Conservation (phyloP, 2,797 vertebrate genomes). For the Macropus fuliginosus region DNA sequence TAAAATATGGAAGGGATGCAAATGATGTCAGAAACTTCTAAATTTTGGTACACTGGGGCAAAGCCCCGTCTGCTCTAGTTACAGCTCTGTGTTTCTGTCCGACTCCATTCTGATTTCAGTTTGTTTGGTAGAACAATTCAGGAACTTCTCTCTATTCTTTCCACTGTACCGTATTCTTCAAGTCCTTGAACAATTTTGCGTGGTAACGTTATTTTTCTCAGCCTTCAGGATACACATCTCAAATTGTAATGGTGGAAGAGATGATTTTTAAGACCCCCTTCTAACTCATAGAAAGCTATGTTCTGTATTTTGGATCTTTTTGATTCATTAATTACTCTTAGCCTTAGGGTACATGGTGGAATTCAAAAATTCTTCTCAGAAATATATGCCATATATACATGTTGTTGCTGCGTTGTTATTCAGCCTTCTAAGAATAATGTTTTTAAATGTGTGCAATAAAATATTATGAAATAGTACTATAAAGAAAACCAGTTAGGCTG, state of each 20-base stretch:
- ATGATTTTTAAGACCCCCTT: neutral
- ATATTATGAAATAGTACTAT: neutral
- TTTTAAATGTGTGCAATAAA: neutral
- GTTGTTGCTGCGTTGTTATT: too few relatives aligned
- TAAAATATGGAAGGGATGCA: neutral
- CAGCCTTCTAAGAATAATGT: neutral
- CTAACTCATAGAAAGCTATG: neutral
- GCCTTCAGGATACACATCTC: neutral
- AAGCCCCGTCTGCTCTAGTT: neutral
- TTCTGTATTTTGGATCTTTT: neutral
- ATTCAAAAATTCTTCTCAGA: neutral
- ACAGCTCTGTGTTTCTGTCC: neutral
- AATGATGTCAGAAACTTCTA: neutral
- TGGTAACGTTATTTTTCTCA: neutral
- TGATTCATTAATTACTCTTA: neutral
- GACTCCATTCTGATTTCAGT: neutral
- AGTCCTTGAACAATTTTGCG: neutral
- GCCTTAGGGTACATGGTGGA: neutral
- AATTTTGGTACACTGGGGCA: neutral
- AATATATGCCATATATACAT: neutral
- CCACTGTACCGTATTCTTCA: neutral
- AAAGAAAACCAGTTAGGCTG: neutral
- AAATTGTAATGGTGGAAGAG: neutral
- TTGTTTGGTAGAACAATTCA: neutral
- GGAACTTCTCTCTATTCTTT: neutral